These are phyloP conservation scores for Notothenia coriiceps DNA, from an alignment of 2,113 vertebrate species.

Conservation along the genomic window DNA sequence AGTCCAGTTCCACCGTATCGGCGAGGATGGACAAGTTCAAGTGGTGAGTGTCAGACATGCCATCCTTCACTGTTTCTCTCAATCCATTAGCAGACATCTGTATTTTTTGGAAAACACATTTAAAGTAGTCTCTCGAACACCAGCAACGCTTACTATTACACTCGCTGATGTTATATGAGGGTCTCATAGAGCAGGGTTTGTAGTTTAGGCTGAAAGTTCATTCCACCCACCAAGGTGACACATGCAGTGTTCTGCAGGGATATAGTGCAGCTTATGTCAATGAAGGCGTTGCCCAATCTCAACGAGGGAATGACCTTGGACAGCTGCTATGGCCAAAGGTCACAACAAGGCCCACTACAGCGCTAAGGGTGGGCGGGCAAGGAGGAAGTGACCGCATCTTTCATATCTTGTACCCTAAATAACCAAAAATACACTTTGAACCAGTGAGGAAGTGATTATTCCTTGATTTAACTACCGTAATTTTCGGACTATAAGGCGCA, in stretches of 20 bases:
- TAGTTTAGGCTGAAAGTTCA: slow-evolving; percentile 2
- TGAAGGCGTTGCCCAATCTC: slow-evolving; percentile 22
- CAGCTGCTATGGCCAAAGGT: slow-evolving; percentile 49
- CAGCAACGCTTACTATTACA: not conserved
- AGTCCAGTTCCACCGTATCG: slow-evolving; percentile 98
- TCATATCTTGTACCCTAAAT: slow-evolving; percentile 19
- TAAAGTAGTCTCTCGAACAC: not conserved
- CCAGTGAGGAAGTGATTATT: not conserved
- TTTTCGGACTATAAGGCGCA: too few relatives aligned
- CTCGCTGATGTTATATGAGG: not conserved
- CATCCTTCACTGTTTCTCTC: not conserved
- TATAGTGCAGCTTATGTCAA: slow-evolving; percentile 20
- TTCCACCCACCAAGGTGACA: slow-evolving; percentile 33
- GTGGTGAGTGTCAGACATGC: slow-evolving; percentile 89
- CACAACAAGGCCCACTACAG: slow-evolving; percentile 35
- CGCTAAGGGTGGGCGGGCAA: slow-evolving; percentile 40
- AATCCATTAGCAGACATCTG: not conserved
- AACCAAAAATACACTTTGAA: not conserved
- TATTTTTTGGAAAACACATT: not conserved
- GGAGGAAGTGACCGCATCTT: slow-evolving; percentile 38
- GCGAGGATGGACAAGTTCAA: slow-evolving; percentile 98
- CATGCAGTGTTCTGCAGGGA: slow-evolving; percentile 6
- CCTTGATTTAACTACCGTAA: slow-evolving; percentile 1
- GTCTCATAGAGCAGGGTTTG: slow-evolving; percentile 15
- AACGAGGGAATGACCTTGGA: slow-evolving; percentile 25